These are phyloP conservation scores for Rhynchonycteris naso DNA, from an alignment of 2,797 vertebrate species.

Conservation along the genomic window DNA sequence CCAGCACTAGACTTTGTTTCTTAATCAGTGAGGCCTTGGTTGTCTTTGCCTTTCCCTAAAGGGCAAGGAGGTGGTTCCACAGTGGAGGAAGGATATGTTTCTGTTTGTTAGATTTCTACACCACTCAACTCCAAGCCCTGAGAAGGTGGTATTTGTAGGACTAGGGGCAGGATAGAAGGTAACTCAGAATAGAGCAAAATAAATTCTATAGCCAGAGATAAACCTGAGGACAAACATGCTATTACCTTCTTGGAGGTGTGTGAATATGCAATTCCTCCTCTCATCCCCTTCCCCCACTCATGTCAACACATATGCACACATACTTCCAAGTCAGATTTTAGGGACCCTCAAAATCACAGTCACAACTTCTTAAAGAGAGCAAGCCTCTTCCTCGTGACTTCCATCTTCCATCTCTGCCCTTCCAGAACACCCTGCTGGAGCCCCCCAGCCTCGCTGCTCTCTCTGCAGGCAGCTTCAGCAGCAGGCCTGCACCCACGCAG, in stretches of 20 bases:
- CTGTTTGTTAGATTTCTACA: neutral
- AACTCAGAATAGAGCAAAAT: neutral
- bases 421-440: neutral
- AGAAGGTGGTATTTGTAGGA: neutral
- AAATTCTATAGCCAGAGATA: neutral
- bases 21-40: neutral
- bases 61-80: neutral
- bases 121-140: rapidly evolving
- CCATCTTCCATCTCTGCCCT: too few species aligned
- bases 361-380: neutral
- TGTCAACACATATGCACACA: neutral
- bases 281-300: neutral
- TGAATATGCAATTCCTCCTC: neutral
- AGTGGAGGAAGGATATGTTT: neutral
- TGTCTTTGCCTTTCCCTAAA: neutral
- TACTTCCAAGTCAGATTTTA: neutral
- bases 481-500: neutral
- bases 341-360: neutral
- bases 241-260: neutral
- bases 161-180: neutral
- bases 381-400: neutral
- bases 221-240: neutral
- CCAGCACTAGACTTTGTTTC: neutral
- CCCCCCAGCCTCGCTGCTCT: neutral
- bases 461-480: neutral